phyloP scores from a whole-genome alignment of 2,113 vertebrate species.

The Falco punctatus region DNA sequence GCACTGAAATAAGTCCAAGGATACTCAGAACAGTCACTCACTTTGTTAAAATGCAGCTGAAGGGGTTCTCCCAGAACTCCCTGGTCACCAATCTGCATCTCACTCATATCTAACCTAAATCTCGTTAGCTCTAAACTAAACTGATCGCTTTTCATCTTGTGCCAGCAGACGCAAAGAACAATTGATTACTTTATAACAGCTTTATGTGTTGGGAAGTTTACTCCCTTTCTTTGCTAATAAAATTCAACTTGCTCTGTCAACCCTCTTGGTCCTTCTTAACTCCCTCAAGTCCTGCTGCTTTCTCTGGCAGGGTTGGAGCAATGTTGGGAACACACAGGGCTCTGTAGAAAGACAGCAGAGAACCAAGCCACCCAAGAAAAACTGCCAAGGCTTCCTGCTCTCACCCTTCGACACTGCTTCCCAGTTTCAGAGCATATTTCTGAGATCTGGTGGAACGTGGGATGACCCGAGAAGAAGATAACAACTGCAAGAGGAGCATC shows the following conservation, averaged over 20 bases:
- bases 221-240: background rate
- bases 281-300: background rate
- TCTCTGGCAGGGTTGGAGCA: background rate
- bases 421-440: background rate
- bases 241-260: background rate
- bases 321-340: fast-evolving
- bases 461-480: background rate
- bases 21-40: background rate
- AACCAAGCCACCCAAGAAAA: background rate
- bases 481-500: background rate
- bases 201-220: background rate
- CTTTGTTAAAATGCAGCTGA: background rate
- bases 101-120: background rate
- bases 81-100: background rate
- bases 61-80: background rate
- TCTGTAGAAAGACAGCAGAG: background rate
- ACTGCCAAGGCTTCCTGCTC: background rate
- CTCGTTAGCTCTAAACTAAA: background rate
- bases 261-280: background rate
- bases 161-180: background rate
- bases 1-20: background rate
- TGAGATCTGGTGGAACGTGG: background rate
- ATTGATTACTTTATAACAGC: background rate
- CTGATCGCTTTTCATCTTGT: background rate
- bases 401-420: background rate